A percentile compares a stretch with the other conserved stretches of the same genome.
Conservation (phyloP, 2,888 invertebrate species). For the Nineta flava region DNA sequence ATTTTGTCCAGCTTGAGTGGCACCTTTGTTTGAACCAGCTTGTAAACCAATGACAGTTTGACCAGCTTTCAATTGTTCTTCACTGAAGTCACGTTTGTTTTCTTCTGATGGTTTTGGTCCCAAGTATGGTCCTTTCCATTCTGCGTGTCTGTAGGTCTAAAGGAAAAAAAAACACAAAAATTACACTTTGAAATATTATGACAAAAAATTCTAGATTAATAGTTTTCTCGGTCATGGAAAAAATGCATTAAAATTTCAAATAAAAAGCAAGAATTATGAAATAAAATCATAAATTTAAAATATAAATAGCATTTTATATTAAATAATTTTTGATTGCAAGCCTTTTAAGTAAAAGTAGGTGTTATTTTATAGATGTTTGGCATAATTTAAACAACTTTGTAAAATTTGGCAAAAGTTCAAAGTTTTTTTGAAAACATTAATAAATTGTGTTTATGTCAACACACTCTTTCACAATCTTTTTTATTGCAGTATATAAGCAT, state of each 20-base stretch:
- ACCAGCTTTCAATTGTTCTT: constrained; percentile 79
- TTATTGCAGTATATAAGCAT: no score
- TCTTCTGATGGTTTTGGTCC: constrained; percentile 92
- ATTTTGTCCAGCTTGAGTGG: constrained; percentile 81
- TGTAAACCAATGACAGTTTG: constrained; percentile 85
- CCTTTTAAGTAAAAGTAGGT: no score
- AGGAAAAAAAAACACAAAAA: constrained; percentile 9
- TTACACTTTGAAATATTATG: neutral
- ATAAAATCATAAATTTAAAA: neutral
- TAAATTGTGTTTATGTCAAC: no score
- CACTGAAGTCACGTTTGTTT: constrained; percentile 86
- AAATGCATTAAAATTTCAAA: neutral
- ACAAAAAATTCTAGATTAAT: neutral
- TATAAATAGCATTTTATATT: neutral
- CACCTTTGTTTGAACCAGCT: constrained; percentile 92
- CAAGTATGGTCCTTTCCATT: constrained; percentile 73
- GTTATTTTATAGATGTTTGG: no score
- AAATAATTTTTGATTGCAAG: no score
- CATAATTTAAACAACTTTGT: no score
- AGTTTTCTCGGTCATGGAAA: neutral
- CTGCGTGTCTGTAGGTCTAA: constrained; percentile 70
- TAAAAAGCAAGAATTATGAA: neutral
- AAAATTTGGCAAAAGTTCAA: no score
- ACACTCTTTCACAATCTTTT: no score
- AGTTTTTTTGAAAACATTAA: no score